phyloP scores from a whole-genome alignment of 1,140 invertebrate genomes.

The Diabrotica undecimpunctata region DNA sequence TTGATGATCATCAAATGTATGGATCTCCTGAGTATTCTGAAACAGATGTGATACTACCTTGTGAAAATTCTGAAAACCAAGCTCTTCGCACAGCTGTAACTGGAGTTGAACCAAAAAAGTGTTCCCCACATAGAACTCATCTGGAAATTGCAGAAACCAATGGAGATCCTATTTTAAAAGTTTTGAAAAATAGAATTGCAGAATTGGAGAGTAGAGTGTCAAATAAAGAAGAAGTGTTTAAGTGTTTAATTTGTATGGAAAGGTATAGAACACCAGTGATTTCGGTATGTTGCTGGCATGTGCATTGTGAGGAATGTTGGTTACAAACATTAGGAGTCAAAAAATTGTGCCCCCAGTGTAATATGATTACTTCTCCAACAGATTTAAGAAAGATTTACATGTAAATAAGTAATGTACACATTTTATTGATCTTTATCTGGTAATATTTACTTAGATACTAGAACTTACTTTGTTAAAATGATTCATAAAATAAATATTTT shows the following conservation, averaged over 20 bases:
- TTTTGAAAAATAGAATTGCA: constrained; percentile 65
- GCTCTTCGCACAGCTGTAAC: constrained; percentile 60
- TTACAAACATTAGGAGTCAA: constrained; percentile 83
- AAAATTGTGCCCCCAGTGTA: constrained; percentile 92
- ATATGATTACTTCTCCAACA: constrained; percentile 85
- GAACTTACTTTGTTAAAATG: too few species aligned
- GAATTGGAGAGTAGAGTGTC: constrained; percentile 58
- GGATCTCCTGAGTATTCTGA: constrained; percentile 82
- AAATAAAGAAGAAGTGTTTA: constrained; percentile 56
- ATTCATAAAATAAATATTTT: too few species aligned
- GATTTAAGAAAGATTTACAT: constrained; percentile 87
- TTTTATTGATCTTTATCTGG: too few species aligned
- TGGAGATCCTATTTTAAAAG: constrained; percentile 67
- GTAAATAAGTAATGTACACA: constrained; percentile 50
- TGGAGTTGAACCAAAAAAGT: constrained; percentile 34
- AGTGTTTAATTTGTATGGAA: constrained; percentile 88
- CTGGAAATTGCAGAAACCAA: constrained; percentile 30
- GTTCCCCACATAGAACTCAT: constrained; percentile 12
- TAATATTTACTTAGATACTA: too few species aligned
- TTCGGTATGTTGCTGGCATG: constrained; percentile 95
- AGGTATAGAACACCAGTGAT: constrained; percentile 84
- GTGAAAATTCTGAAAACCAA: constrained; percentile 52
- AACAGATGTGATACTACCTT: constrained; percentile 62
- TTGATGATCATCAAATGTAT: constrained; percentile 80
- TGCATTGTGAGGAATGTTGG: constrained; percentile 94